Evolutionary conservation across 2,888 invertebrate genomes (phyloP), one percentile per base, ranked within the genome.

Genomic region (Tineola bisselliella): DNA sequence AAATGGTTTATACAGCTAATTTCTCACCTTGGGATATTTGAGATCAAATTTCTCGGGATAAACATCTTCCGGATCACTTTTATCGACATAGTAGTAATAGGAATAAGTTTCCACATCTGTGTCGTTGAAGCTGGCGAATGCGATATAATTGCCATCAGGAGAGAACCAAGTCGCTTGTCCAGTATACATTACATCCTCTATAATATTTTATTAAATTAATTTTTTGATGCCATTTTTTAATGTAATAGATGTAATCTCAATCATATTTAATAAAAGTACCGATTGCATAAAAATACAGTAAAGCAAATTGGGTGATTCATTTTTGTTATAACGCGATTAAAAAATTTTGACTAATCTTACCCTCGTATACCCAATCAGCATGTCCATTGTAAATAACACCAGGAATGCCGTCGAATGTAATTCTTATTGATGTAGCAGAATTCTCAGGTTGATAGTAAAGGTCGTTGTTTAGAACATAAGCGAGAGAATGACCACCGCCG

Each of bases 351-450:
- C n/a, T n/a, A n/a, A 38, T 6, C 25, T 25, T 75, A 94, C 94
- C 94, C 90, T 97, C 97, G 73, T 97, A 97, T 0, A 97, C 93
- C 97, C 97, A 97, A 78, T 97, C 97, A 10, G 96, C 91, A 60
- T 96, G 89, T 13, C 96, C 96, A 75, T 96, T 95, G 75, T 92
- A 96, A 56, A 94, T 78, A 12, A 90, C 82, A 0, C 90, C 91
- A 0, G 86, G 86, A 0, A 88, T 71, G 0, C 93, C 93, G 62
- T 90, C 89, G n/a, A 65, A 67, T 0, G 93, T 93, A 58, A 92
- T 72, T 63, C 75, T 79, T 11, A 86, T 73, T 31, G 88, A 82
- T 33, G 69, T 65, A 48, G 65, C 64, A 19, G 74, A 65, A 65
- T 70, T 72, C 62, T 83, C 76, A 0, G 83, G 81, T 43, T 89